Base-by-base conservation (phyloP, 2,113 vertebrate genomes). In the Salvelinus namaycush region DNA sequence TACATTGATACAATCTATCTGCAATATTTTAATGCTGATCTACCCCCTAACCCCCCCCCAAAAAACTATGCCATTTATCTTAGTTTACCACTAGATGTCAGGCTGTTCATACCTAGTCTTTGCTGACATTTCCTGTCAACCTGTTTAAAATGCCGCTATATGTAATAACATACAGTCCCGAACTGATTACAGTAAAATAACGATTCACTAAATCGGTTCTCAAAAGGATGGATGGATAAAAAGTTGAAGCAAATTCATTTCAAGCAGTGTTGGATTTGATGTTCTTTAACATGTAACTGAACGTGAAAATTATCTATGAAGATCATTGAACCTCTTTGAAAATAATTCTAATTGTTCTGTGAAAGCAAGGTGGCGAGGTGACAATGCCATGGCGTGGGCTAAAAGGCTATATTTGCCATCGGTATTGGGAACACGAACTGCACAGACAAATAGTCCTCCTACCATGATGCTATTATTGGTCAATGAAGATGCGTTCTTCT, bases 11-110 rank as follows among this genome's bases (percentile, higher is more conserved):
- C 31, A 31, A 31, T 31, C 31, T 31, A 34, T 6, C 31, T 34
- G 31, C 31, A 6, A 34, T 34, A 34, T 34, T 34, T 34, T 34
- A 34, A 5, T 6, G 5, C 5, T 34, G 31, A 34, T 34, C 31
- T 6, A 34, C 5, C 31, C 31, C 31, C 31, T 31, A 31, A 34
- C 5, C 31, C 29, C 29, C 29, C 3, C 29, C 29, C 5, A 0
- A 34, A 34, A 11, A 26, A 70, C n/a, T 5, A 11, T 49, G n/a
- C n/a, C 6, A 44, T 31, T 71, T 39, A 31, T 80, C 27, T 70
- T 14, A 75, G 24, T 60, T 6, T 29, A 68, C 69, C 83, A 69
- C 74, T 6, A 68, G 81, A 77, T 72, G 80, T 77, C 74, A 77
- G 74, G 69, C 72, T 84, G 72, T 18, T 59, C 62, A 18, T 14